phyloP scores from a whole-genome alignment of 2,113 vertebrate genomes.

The Chaenocephalus aceratus region DNA sequence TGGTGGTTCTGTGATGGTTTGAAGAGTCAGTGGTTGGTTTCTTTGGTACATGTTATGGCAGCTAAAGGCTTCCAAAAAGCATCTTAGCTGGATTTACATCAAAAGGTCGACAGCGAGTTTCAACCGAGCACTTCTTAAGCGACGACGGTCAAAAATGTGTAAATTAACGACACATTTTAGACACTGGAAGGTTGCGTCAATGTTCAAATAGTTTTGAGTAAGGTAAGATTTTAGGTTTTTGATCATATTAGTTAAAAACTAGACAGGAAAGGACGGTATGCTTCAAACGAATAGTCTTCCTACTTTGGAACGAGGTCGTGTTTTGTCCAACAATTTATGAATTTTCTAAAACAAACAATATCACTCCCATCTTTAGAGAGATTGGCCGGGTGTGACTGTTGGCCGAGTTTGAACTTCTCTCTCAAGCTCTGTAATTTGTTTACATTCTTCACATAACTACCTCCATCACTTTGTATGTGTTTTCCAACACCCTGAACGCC shows the following conservation, averaged over 20 bases:
- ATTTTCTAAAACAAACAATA: not conserved
- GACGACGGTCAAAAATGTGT: not conserved
- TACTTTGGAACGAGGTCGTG: not conserved
- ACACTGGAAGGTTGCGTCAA: not conserved
- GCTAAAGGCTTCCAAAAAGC: constrained; percentile 36
- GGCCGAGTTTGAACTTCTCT: not conserved
- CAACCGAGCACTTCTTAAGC: not conserved
- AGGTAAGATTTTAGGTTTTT: not conserved
- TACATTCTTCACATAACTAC: not conserved
- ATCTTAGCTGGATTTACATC: constrained; percentile 38
- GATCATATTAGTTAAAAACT: not conserved
- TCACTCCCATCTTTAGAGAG: not conserved
- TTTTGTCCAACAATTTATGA: not conserved
- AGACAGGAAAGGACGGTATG: not conserved
- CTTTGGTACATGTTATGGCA: constrained; percentile 9
- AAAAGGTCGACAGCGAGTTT: not conserved
- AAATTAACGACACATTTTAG: too few species aligned
- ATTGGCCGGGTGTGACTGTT: not conserved
- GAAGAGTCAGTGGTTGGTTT: constrained; percentile 2
- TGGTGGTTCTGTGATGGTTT: not conserved
- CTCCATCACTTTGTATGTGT: not conserved
- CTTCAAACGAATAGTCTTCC: not conserved
- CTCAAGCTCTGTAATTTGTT: not conserved
- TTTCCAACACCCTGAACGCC: not conserved
- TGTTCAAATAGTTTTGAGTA: not conserved